Conservation (phyloP, 2,888 invertebrate genomes). For the Drosophila meridionalis region DNA sequence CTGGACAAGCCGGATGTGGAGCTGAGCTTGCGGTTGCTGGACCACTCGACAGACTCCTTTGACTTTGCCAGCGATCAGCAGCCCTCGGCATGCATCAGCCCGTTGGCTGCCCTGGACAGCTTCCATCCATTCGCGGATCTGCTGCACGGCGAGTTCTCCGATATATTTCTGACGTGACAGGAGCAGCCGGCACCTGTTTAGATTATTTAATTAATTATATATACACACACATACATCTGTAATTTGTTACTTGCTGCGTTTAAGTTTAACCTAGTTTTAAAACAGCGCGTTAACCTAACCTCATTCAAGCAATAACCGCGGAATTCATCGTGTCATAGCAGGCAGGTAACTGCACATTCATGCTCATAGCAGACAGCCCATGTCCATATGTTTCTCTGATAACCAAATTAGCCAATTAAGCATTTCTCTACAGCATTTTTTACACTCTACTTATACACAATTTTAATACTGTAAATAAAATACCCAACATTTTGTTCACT, state of each 20-base stretch:
- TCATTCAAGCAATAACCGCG: conserved; percentile 60
- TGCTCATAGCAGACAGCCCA: conserved; percentile 43
- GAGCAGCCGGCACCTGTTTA: conserved; percentile 25
- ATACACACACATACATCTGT: not conserved
- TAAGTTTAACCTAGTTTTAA: conserved; percentile 58
- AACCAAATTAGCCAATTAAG: conserved; percentile 61
- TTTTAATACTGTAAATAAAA: conserved; percentile 38
- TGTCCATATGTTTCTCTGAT: conserved; percentile 39
- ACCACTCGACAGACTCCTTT: conserved; percentile 82
- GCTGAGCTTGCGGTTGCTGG: conserved; percentile 82
- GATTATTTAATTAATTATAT: conserved; percentile 35
- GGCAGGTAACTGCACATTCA: conserved; percentile 32
- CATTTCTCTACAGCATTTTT: conserved; percentile 47
- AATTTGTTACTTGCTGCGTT: conserved; percentile 50
- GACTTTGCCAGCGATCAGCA: conserved; percentile 81
- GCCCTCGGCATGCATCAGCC: conserved; percentile 81
- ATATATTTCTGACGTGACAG: conserved; percentile 83
- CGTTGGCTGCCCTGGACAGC: conserved; percentile 80
- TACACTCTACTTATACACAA: conserved; percentile 18
- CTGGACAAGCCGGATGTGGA: conserved; percentile 82
- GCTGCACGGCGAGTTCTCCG: conserved; percentile 81
- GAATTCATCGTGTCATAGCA: conserved; percentile 78
- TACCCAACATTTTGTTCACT: conserved; percentile 58
- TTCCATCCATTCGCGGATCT: conserved; percentile 84
- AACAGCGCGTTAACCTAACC: conserved; percentile 56